Evolutionary conservation across 2,113 vertebrate species (phyloP), one percentile per base, ranked within the genome.

Genomic region (Cettia cetti): DNA sequence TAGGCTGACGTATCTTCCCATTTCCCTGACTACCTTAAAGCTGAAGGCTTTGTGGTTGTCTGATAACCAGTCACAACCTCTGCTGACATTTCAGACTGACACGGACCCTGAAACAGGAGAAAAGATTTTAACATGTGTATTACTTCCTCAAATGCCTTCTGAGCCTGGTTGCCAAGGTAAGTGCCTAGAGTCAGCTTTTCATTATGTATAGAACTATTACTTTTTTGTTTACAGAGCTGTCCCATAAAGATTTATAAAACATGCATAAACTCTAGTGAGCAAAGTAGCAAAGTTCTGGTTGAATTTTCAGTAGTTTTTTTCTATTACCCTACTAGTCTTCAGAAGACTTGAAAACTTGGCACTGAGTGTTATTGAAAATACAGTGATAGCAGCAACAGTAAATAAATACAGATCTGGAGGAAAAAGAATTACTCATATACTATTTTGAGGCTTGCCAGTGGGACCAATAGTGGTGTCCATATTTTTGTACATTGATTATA

Each of bases 1-100:
- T 94, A 99, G 99, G 97, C 97, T 99, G 95, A 70, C 42, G 39
- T 97, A 99, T 97, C 98, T 99, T 92, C 99, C 99, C 7, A 86
- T 99, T 75, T 99, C 99, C 4, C 97, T 99, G 96, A 99, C 98
- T 28, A 95, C 98, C 8, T 98, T 99, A 92, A 99, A 98, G 45
- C 97, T 99, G 88, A 99, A 99, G 96, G 99, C 99, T 65, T 97
- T 99, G 78, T 99, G 99, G 99, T 95, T 99, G 94, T 99, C 99
- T 15, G 99, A 99, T 97, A 99, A 99, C 98, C 99, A 99, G 98
- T 99, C 99, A 14, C 99, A 99, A 95, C 99, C 99, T 28, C 98
- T 99, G 91, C 99, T 99, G 94, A 99, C 99, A 4, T 99, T 99
- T 96, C 99, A 99, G 98, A 99, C 98, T 1, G 99, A 99, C 44